Conservation (phyloP, 2,113 vertebrate species). For the Takifugu bimaculatus region DNA sequence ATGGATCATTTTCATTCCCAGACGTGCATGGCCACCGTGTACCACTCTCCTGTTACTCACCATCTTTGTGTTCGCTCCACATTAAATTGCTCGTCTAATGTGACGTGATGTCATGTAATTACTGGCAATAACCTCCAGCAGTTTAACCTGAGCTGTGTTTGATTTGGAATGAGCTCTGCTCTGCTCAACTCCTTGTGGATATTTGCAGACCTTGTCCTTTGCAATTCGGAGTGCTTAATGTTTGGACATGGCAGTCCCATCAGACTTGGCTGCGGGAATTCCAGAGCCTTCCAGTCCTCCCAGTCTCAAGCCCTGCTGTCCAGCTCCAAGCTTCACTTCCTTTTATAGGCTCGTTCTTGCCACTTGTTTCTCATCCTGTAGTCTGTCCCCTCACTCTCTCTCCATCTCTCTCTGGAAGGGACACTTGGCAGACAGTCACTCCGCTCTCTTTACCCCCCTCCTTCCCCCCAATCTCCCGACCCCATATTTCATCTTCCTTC, state of each 20-base stretch:
- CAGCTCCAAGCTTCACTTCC: constrained; percentile 49
- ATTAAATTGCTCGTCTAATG: neutral
- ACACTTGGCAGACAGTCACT: constrained; percentile 28
- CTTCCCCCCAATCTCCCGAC: neutral
- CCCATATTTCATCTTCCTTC: constrained; percentile 10
- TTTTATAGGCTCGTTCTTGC: constrained; percentile 68
- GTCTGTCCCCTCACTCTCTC: constrained; percentile 38
- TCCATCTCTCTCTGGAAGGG: constrained; percentile 30
- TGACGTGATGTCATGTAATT: neutral
- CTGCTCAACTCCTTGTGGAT: constrained; percentile 27
- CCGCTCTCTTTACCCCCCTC: constrained; percentile 5
- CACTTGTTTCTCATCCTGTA: constrained; percentile 30
- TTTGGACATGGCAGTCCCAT: constrained; percentile 44
- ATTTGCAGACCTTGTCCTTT: constrained; percentile 43
- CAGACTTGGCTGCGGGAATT: constrained; percentile 52
- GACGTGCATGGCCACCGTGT: constrained; percentile 23
- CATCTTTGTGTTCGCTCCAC: neutral
- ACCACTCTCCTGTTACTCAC: neutral
- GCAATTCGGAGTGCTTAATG: constrained; percentile 50
- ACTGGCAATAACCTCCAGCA: neutral
- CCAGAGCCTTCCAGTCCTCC: constrained; percentile 35
- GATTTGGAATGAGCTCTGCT: constrained; percentile 25
- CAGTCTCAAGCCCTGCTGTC: constrained; percentile 23
- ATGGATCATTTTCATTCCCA: constrained; percentile 50
- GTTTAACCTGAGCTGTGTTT: constrained; percentile 29